Base-by-base conservation (phyloP, 1,140 invertebrate genomes). In the Drosophila sulfurigaster region DNA sequence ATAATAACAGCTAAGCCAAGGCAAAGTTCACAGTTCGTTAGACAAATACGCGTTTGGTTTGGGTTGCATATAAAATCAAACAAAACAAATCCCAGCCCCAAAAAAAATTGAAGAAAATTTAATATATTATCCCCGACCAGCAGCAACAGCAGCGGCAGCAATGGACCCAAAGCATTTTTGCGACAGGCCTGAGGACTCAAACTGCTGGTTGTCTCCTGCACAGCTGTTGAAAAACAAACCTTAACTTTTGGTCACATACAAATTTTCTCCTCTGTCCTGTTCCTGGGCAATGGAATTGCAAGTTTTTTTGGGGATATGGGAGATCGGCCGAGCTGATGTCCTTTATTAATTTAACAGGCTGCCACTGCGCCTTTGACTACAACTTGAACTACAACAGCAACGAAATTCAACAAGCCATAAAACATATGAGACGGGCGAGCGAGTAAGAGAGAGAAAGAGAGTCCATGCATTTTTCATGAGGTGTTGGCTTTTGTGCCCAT, bases 401-500 rank as follows among this genome's bases (percentile, higher is more conserved):
- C 68, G 74, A 77, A 77, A 86, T 86, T 89, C 87, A 92, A 92
- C 91, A 92, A 82, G 79, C 81, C 83, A 86, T 89, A 92, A 86
- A 92, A 92, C 91, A 92, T 91, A 91, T 91, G 91, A 91, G 35
- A 25, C 20, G 3, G 20, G 20, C 20, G 20, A 25, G 20, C 20
- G 20, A 25, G 20, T 3, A 3, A 20, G 20, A 20, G 20, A 20
- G 3, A 25, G 20, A n/a, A n/a, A 4, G 85, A 51, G 72, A 80
- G 68, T 51, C 72, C 75, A 92, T 92, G 87, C 88, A 92, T 92
- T 89, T 92, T 92, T 91, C 91, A 92, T 92, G 75, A 92, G 91
- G 72, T 87, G 83, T 83, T 92, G 85, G 87, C 91, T 91, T 92
- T 92, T 92, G 91, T 92, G 83, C 83, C 85, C 85, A 81, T 87